These are phyloP conservation scores for Eupithecia subumbrata DNA, from an alignment of 2,888 invertebrate species.

Conservation along the genomic window DNA sequence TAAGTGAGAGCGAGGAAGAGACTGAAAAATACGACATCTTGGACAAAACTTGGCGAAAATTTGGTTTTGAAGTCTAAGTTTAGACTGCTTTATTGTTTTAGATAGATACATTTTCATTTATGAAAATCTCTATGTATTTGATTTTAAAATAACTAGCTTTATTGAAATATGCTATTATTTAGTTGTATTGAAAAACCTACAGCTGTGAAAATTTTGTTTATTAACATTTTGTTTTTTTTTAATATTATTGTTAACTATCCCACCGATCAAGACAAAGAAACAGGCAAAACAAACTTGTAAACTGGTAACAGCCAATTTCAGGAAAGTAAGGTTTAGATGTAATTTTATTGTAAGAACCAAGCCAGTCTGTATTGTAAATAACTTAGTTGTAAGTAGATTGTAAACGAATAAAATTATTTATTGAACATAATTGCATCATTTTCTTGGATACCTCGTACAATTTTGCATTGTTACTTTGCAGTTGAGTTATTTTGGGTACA, in stretches of 20 bases:
- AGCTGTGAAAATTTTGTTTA: neutral
- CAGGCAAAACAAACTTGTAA: neutral
- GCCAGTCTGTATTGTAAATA: constrained; percentile 66
- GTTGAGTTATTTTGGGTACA: neutral
- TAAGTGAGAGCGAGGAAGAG: constrained; percentile 40
- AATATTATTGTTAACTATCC: neutral
- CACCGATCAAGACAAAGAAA: constrained; percentile 1
- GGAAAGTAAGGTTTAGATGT: neutral
- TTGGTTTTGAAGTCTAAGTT: neutral
- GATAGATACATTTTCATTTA: no score
- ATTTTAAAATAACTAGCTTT: neutral
- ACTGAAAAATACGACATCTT: constrained; percentile 21
- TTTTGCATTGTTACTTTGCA: neutral
- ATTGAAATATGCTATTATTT: neutral
- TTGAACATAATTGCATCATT: constrained; percentile 55
- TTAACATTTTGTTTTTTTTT: neutral
- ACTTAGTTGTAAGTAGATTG: constrained; percentile 52
- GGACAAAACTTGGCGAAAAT: neutral
- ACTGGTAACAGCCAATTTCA: neutral
- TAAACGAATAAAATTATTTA: constrained; percentile 75
- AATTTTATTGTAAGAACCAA: constrained; percentile 46
- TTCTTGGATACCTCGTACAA: constrained; percentile 43
- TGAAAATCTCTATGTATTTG: no score
- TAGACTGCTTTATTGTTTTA: no score
- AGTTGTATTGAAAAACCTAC: neutral